Conservation (phyloP, 2,797 vertebrate species). For the Rhynchotus rufescens region DNA sequence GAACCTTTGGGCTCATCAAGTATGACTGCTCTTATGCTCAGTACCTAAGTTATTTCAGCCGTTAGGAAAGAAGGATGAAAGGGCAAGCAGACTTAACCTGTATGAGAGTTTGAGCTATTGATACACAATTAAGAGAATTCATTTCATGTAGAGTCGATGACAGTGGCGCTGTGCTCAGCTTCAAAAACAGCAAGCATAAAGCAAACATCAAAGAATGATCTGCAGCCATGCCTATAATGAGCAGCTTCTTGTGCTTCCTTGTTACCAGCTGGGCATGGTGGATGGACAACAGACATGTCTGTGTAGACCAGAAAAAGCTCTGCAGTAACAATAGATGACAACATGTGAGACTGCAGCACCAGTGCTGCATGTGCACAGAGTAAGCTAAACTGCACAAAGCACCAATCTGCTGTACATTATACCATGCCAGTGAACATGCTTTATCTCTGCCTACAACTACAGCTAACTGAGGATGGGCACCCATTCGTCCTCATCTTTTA, state of each 20-base stretch:
- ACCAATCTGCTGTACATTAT: not conserved
- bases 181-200: not conserved
- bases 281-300: not conserved
- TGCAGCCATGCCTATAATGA: not conserved
- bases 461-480: not conserved
- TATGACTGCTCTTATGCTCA: not conserved
- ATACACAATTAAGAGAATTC: not conserved
- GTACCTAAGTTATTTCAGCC: not conserved
- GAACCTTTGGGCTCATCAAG: not conserved
- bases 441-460: not conserved
- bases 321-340: not conserved
- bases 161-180: not conserved
- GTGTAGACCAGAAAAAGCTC: not conserved
- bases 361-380: not conserved
- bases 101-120: not conserved
- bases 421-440: not conserved
- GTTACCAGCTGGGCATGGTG: not conserved
- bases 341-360: not conserved
- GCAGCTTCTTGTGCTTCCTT: not conserved
- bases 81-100: not conserved
- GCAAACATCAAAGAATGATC: not conserved
- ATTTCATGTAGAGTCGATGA: not conserved
- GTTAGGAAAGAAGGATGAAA: not conserved
- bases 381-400: not conserved
- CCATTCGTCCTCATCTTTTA: not conserved